Evolutionary conservation across 2,113 vertebrate genomes (phyloP).

Genomic region (Actenoides hombroni): DNA sequence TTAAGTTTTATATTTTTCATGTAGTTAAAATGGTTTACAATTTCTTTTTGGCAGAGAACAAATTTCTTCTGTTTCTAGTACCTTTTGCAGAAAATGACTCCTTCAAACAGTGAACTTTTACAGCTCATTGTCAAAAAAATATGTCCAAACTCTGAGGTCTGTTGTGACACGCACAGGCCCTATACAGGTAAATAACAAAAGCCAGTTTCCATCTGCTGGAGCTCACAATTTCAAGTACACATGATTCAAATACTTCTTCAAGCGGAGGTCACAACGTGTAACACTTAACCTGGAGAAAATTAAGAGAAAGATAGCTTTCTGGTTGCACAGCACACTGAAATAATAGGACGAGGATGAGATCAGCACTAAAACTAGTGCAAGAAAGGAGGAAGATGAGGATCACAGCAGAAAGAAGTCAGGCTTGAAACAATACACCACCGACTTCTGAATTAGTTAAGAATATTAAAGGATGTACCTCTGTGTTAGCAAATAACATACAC

Average conservation of each 20-base stretch:
- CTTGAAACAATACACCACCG: neutral
- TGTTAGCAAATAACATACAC: neutral
- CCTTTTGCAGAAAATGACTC: neutral
- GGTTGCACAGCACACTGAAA: neutral
- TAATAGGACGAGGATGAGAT: rapidly evolving
- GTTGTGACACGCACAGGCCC: neutral
- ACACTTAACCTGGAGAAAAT: neutral
- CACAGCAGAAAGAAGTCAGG: neutral
- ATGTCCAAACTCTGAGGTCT: neutral
- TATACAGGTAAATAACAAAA: neutral
- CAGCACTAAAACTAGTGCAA: neutral
- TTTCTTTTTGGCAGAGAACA: neutral
- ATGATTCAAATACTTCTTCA: neutral
- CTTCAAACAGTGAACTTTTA: neutral
- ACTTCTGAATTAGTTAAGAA: neutral
- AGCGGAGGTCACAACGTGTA: neutral
- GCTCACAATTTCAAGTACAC: rapidly evolving
- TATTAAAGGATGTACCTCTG: neutral
- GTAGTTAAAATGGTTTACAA: neutral
- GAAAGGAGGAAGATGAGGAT: neutral
- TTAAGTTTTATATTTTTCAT: neutral
- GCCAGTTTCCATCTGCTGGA: neutral
- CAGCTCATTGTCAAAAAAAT: neutral
- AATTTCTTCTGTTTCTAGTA: neutral
- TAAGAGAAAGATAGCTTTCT: neutral